Conservation (phyloP, 2,888 invertebrate genomes). For the Campoplex nolae region DNA sequence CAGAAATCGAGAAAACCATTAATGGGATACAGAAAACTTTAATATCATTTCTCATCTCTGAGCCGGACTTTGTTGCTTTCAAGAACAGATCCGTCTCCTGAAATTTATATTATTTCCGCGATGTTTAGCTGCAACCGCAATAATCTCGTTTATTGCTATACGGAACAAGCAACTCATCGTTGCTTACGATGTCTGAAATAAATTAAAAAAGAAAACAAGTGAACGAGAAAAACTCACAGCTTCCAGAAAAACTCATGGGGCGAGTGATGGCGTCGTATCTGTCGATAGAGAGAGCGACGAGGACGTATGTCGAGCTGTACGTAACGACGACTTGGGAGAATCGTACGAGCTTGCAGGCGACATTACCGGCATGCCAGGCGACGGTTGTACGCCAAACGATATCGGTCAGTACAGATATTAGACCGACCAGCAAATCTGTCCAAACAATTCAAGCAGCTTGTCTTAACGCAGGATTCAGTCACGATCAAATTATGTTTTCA, state of each 20-base stretch:
- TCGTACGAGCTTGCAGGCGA: slow-evolving; percentile 94
- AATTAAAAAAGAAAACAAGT: background rate
- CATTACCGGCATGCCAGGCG: slow-evolving; percentile 95
- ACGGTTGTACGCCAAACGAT: slow-evolving; percentile 96
- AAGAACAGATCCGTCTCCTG: background rate
- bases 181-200: background rate
- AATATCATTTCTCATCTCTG: background rate
- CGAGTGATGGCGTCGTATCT: slow-evolving; percentile 97
- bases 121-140: no score
- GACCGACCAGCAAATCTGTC: slow-evolving; percentile 94
- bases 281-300: slow-evolving; percentile 96
- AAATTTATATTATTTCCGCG: background rate
- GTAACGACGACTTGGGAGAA: slow-evolving; percentile 94
- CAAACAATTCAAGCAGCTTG: background rate
- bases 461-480: background rate
- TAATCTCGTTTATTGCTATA: no score
- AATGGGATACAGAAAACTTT: background rate
- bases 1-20: no score
- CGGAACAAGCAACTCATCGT: no score
- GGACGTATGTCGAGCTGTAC: slow-evolving; percentile 96
- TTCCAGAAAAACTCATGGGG: slow-evolving; percentile 97
- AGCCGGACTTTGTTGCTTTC: background rate
- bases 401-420: slow-evolving; percentile 95
- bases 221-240: slow-evolving; percentile 90
- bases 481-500: background rate